Conservation (phyloP, 2,113 vertebrate genomes). For the Prolemur simus region DNA sequence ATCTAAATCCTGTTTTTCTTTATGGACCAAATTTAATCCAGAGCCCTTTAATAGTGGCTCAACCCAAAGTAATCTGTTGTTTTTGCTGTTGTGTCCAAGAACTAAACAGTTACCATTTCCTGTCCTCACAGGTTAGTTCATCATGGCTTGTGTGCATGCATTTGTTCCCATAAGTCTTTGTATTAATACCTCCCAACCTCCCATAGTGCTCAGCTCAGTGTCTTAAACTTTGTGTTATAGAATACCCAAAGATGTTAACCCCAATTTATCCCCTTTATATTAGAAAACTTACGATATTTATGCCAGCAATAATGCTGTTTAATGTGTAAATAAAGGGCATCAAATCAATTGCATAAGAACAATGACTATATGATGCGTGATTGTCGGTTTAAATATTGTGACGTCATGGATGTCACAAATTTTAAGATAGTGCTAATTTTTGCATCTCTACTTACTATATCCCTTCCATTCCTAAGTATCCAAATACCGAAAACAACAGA, state of each 20-base stretch:
- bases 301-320: neutral
- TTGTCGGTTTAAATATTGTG: neutral
- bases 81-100: neutral
- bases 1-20: neutral
- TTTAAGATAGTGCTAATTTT: neutral
- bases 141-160: neutral
- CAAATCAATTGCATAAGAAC: neutral
- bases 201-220: neutral
- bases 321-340: neutral
- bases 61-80: neutral
- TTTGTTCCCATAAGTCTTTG: neutral
- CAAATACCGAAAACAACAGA: neutral
- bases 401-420: neutral
- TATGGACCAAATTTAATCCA: neutral
- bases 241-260: neutral
- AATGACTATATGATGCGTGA: neutral
- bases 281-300: neutral
- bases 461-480: neutral
- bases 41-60: neutral
- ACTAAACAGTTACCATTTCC: neutral
- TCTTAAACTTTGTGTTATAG: neutral
- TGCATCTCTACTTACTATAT: neutral
- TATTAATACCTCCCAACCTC: neutral
- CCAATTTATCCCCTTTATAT: neutral
- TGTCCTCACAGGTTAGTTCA: neutral